phyloP scores from a whole-genome alignment of 2,113 vertebrate species.

The Scytalopus superciliaris region DNA sequence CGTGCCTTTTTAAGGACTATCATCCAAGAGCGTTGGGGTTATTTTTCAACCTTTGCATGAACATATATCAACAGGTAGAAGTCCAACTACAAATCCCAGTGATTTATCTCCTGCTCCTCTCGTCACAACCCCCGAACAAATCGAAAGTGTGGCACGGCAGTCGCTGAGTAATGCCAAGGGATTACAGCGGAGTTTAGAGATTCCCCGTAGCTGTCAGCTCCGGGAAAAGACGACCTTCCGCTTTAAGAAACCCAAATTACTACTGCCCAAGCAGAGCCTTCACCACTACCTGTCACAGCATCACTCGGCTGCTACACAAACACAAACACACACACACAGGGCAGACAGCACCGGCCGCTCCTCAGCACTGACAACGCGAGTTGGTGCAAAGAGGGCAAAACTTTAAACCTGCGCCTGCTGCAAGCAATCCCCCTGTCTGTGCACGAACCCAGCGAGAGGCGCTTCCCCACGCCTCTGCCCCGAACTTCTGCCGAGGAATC shows the following conservation, averaged over 20 bases:
- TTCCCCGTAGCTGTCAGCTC: background rate
- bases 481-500: background rate
- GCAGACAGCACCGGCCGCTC: background rate
- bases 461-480: background rate
- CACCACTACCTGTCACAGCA: background rate
- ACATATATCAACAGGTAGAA: background rate
- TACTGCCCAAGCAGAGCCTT: background rate
- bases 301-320: background rate
- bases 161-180: fast-evolving
- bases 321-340: too few relatives aligned
- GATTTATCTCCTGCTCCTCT: background rate
- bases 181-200: background rate
- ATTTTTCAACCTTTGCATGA: background rate
- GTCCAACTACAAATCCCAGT: background rate
- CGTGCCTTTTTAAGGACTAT: background rate
- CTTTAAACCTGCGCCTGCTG: background rate
- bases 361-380: background rate
- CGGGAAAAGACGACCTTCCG: fast-evolving
- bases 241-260: background rate
- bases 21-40: fast-evolving
- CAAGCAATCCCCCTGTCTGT: background rate
- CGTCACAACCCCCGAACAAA: background rate
- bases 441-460: background rate
- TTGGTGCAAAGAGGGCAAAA: background rate
- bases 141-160: background rate